Evolutionary conservation across 2,113 vertebrate genomes (phyloP).

Genomic region (Phodopus roborovskii): DNA sequence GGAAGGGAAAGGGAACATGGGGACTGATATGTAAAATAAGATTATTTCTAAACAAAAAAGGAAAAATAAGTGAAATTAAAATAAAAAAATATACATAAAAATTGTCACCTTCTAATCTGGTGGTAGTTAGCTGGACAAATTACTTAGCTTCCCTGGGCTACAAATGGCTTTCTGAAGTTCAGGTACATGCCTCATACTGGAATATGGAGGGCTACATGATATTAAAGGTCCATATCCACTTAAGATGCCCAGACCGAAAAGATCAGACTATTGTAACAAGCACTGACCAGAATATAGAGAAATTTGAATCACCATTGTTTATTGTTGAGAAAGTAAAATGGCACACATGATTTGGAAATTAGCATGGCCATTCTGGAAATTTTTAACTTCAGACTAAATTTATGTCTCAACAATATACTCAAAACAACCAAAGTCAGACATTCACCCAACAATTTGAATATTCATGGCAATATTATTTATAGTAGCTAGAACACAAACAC

Average conservation of each 20-base stretch:
- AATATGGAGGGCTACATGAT: constrained; percentile 28
- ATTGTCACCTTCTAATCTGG: neutral
- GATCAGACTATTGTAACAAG: neutral
- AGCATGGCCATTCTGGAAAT: neutral
- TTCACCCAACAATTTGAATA: constrained; percentile 4
- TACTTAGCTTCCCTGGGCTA: neutral
- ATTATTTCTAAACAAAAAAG: no score
- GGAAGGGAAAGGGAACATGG: no score
- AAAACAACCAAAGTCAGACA: constrained; percentile 18
- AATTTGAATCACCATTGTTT: neutral
- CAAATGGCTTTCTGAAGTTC: neutral
- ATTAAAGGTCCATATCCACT: neutral
- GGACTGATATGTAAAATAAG: no score
- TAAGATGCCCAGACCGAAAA: constrained; percentile 43
- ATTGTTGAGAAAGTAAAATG: neutral
- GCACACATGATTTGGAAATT: constrained; percentile 9
- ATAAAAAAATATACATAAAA: neutral
- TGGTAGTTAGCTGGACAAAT: constrained; percentile 15
- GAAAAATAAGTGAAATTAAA: no score
- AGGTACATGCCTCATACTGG: neutral
- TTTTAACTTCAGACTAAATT: neutral
- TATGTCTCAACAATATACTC: neutral
- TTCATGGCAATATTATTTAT: neutral
- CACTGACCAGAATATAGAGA: neutral
- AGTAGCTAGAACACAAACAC: neutral